Evolutionary conservation across 2,797 vertebrate genomes (phyloP), one percentile per base, ranked within the genome.

Genomic region (Ceyx erithaca): DNA sequence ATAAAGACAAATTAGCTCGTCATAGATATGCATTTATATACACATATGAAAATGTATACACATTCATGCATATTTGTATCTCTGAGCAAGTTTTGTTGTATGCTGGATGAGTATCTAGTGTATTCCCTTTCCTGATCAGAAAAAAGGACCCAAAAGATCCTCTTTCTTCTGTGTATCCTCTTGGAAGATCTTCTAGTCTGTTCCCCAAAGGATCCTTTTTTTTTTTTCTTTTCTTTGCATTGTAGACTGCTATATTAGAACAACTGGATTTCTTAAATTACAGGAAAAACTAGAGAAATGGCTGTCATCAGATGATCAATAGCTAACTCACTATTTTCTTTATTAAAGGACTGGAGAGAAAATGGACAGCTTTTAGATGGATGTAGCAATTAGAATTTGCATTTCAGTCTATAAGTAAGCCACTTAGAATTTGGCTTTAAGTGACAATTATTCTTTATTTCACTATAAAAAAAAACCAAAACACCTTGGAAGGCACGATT

Each of bases 351-450:
- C 20, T 54, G 58, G 52, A 63, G 35, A 84, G 48, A 81, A 85
- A 87, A 90, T n/a, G 18, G 37, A 49, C 70, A 81, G 35, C 9
- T 76, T 95, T 85, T 52, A 83, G 67, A 79, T 70, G 21, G 15
- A 81, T 75, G 35, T 37, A 72, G n/a, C 23, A 86, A 79, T 84
- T 81, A 80, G 23, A 84, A 88, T 88, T 81, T 87, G 37, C 37
- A 51, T 58, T 89, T 89, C 40, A 40, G 26, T 63, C 48, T 79
- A 21, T 28, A 81, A 76, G 52, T 49, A 73, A 92, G 33, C 13
- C 18, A 40, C 37, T 76, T 84, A 67, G 35, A 89, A 72, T 3
- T 5, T 76, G 30, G 23, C 22, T 81, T 91, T 64, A 79, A 68
- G 49, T 40, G 52, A 64, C 46, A 76, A 84, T 76, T 85, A 31